phyloP scores from a whole-genome alignment of 2,888 invertebrate genomes.

The Tortricodes alternella region DNA sequence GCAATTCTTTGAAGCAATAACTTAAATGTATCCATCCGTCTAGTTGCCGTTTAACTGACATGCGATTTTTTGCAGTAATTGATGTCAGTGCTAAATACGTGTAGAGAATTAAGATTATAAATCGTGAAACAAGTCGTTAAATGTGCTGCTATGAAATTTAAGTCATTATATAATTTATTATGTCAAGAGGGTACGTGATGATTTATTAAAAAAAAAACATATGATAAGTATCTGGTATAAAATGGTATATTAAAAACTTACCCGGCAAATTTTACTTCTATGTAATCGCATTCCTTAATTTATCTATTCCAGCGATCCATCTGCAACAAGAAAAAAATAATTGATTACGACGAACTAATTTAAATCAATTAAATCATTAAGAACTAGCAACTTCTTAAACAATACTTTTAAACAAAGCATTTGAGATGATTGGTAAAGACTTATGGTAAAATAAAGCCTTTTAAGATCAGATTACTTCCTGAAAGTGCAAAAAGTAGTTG shows the following conservation, averaged over 20 bases:
- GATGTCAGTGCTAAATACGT: conserved; percentile 37
- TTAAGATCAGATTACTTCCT: conserved; percentile 41
- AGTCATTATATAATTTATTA: neutral
- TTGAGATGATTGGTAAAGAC: neutral
- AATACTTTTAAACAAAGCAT: neutral
- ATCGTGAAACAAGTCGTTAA: conserved; percentile 25
- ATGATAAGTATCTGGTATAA: no score
- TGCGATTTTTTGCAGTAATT: conserved; percentile 12
- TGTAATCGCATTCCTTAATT: conserved; percentile 73
- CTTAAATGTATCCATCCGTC: conserved; percentile 14
- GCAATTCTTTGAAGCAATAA: conserved; percentile 21
- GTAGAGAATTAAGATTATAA: conserved; percentile 35
- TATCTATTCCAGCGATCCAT: conserved; percentile 57
- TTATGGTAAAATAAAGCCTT: conserved; percentile 19
- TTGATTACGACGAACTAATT: conserved; percentile 12
- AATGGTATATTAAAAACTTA: conserved; percentile 53
- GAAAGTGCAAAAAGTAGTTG: conserved; percentile 55
- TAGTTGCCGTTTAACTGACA: neutral
- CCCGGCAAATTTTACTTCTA: conserved; percentile 63
- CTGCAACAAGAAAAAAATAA: conserved; percentile 60
- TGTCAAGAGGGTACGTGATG: no score
- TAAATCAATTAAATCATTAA: neutral
- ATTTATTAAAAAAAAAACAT: no score
- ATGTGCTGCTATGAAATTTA: neutral
- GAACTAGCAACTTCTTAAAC: neutral